A percentile compares a stretch with the other conserved stretches of the same genome.
Evolutionary conservation across 30 jellyfish, hydroid and myxozoan species (phyloP).

Genomic region (Aurelia aurita complex sp. Pacific): DNA sequence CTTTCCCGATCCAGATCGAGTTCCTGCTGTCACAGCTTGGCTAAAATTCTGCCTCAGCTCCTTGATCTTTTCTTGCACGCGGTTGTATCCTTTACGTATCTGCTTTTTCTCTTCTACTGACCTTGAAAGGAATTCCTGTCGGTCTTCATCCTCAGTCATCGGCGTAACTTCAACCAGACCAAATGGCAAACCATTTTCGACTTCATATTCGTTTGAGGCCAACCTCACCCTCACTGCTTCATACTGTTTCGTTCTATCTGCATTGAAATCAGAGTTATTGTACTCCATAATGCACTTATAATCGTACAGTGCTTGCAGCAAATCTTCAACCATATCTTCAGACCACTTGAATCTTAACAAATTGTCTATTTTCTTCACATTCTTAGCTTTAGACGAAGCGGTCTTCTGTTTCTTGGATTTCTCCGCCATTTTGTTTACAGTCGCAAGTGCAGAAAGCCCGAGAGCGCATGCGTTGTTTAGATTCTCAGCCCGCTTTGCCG

Average conservation of each 20-base stretch:
- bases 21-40: constrained; percentile 25
- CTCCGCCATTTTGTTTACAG: too few relatives aligned
- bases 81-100: constrained; percentile 9
- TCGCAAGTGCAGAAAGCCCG: too few relatives aligned
- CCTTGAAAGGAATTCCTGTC: too few relatives aligned
- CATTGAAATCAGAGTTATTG: background rate
- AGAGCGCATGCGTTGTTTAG: too few relatives aligned
- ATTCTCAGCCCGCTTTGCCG: too few relatives aligned
- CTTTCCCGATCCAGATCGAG: constrained; percentile 24
- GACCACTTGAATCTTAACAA: background rate
- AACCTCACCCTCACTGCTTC: background rate
- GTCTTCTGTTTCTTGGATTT: too few relatives aligned
- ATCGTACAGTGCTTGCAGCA: background rate
- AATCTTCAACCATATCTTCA: background rate
- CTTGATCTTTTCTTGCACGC: constrained; percentile 19
- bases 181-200: background rate
- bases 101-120: too few relatives aligned
- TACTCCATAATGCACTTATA: too few relatives aligned
- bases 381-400: too few relatives aligned
- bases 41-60: constrained; percentile 20
- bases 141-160: too few relatives aligned
- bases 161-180: background rate
- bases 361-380: too few relatives aligned
- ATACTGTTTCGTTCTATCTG: background rate
- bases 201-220: background rate